Conservation (phyloP, 2,888 invertebrate species). For the Dasysyrphus albostriatus region DNA sequence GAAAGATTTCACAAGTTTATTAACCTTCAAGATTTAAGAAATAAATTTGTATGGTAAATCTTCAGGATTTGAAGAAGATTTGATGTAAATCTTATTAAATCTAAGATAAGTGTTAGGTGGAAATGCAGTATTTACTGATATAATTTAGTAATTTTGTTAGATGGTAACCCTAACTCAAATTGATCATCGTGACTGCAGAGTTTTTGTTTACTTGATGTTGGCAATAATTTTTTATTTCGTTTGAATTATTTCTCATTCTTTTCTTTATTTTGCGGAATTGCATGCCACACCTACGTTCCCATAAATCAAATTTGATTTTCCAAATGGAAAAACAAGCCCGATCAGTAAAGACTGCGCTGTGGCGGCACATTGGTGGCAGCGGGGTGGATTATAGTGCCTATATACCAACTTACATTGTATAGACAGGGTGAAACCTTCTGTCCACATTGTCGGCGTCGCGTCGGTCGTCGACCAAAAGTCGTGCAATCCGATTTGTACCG, state of each 20-base stretch:
- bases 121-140: too few species aligned
- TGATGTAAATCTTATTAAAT: too few species aligned
- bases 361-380: background rate
- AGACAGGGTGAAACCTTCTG: background rate
- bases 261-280: conserved; percentile 63
- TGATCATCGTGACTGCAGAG: conserved; percentile 59
- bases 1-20: too few species aligned
- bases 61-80: too few species aligned
- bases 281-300: conserved; percentile 68
- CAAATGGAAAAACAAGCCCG: conserved; percentile 54
- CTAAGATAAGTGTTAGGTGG: too few species aligned
- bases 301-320: conserved; percentile 74
- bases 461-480: background rate
- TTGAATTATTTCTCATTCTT: conserved; percentile 49
- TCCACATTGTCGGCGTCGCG: conserved; percentile 5
- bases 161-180: background rate
- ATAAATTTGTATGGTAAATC: too few species aligned
- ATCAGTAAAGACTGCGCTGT: conserved; percentile 17
- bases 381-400: background rate
- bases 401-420: too few species aligned
- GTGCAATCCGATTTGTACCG: conserved; percentile 58
- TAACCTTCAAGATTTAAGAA: too few species aligned
- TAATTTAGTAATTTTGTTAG: too few species aligned
- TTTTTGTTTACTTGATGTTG: conserved; percentile 50
- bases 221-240: conserved; percentile 45